phyloP scores from a whole-genome alignment of 1,140 invertebrate genomes.

The Eriosoma lanigerum region DNA sequence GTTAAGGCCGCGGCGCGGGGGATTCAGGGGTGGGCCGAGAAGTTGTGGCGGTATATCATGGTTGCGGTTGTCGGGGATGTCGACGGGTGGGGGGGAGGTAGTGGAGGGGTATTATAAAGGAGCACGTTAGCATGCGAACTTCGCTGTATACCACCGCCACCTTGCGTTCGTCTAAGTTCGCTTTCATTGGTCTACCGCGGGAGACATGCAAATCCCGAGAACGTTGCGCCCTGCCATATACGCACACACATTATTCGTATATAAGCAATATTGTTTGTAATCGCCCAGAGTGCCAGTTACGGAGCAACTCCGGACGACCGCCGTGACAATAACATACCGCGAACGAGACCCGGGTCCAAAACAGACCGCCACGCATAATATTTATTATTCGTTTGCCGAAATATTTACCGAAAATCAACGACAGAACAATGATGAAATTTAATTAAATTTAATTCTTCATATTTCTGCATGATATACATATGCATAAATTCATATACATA shows the following conservation, averaged over 20 bases:
- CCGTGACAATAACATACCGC: background rate
- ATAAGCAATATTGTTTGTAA: slow-evolving; percentile 10
- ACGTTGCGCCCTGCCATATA: slow-evolving; percentile 13
- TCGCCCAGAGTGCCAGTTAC: slow-evolving; percentile 43
- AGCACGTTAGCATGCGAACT: slow-evolving; percentile 41
- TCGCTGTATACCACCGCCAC: background rate
- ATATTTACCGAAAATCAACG: no score
- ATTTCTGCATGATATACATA: no score
- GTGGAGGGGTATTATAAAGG: slow-evolving; percentile 2
- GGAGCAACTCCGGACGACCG: slow-evolving; percentile 25
- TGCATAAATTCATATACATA: no score
- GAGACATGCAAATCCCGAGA: slow-evolving; percentile 49
- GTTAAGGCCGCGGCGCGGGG: background rate
- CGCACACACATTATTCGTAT: background rate
- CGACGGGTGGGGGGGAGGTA: background rate
- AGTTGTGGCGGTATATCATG: background rate
- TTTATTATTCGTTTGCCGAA: no score
- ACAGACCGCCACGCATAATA: no score
- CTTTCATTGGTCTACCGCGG: slow-evolving; percentile 38
- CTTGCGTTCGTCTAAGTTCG: background rate
- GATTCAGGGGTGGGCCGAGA: background rate
- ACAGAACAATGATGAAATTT: no score
- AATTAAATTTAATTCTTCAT: no score
- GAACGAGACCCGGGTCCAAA: background rate
- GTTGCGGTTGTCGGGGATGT: background rate